Conservation (phyloP, 1,140 invertebrate species). For the Cataglyphis hispanica region DNA sequence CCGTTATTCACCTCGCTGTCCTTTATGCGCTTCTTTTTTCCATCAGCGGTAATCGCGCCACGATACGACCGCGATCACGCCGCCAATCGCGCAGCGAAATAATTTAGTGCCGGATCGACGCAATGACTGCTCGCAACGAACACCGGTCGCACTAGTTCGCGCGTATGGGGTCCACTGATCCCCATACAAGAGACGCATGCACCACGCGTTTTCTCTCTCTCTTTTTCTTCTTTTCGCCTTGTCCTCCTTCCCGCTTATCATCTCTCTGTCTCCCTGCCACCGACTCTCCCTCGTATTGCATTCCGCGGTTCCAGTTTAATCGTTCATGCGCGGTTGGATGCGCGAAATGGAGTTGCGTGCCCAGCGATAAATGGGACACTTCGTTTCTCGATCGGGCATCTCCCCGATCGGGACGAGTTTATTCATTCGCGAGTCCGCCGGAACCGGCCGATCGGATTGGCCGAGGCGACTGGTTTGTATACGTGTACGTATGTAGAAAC, state of each 20-base stretch:
- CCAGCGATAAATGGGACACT: slow-evolving; percentile 64
- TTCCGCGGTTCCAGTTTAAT: slow-evolving; percentile 57
- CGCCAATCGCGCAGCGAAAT: slow-evolving; percentile 41
- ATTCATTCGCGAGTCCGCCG: slow-evolving; percentile 42
- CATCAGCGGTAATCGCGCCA: neutral
- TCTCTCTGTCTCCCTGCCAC: neutral
- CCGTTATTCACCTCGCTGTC: slow-evolving; percentile 40
- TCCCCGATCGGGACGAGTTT: slow-evolving; percentile 63
- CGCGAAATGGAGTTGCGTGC: slow-evolving; percentile 51
- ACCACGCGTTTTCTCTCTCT: slow-evolving; percentile 1
- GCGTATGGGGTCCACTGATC: slow-evolving; percentile 6
- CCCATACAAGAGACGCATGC: slow-evolving; percentile 16
- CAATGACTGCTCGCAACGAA: slow-evolving; percentile 57
- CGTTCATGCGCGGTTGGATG: slow-evolving; percentile 41
- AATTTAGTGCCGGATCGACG: slow-evolving; percentile 57
- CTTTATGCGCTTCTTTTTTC: slow-evolving; percentile 2
- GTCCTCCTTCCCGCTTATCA: neutral
- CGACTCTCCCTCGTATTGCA: slow-evolving; percentile 19
- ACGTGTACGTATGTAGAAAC: neutral
- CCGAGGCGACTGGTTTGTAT: slow-evolving; percentile 61
- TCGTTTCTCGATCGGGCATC: slow-evolving; percentile 67
- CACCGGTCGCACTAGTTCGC: slow-evolving; percentile 40
- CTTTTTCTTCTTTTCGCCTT: neutral
- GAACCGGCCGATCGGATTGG: slow-evolving; percentile 51
- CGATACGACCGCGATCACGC: neutral